Evolutionary conservation across 2,113 vertebrate species (phyloP).

Genomic region (Neopipo cinnamomea): DNA sequence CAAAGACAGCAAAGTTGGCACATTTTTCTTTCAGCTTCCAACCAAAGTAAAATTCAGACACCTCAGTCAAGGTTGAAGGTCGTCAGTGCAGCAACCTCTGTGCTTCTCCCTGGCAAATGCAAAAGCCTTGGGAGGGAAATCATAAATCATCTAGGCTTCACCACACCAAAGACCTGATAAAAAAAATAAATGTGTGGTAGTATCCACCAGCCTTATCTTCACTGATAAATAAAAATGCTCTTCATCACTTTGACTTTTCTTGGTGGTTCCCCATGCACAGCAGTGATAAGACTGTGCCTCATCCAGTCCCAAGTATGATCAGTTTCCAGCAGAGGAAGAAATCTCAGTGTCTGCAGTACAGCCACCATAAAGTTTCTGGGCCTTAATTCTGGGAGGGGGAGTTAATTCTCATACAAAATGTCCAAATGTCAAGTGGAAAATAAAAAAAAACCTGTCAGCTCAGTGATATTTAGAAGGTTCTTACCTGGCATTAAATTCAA

Average conservation of each 20-base stretch:
- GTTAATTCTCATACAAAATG: not conserved
- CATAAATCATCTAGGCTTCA: not conserved
- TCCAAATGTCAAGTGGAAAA: not conserved
- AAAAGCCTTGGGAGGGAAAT: not conserved
- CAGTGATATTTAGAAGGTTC: not conserved
- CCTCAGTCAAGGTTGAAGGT: not conserved
- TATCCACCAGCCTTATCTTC: not conserved
- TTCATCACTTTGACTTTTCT: not conserved
- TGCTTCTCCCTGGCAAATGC: not conserved
- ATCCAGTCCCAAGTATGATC: accelerated
- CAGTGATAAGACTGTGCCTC: not conserved
- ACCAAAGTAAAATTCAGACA: not conserved
- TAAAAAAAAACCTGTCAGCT: not conserved
- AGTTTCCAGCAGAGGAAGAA: not conserved
- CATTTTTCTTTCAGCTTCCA: not conserved
- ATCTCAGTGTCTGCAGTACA: not conserved
- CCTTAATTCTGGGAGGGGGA: not conserved
- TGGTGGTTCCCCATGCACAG: not conserved
- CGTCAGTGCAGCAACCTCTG: not conserved
- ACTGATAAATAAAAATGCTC: not conserved
- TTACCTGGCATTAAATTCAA: not conserved
- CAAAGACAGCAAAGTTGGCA: not conserved
- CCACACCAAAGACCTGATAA: not conserved
- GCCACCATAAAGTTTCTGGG: not conserved
- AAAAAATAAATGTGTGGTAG: not conserved